Base-by-base conservation (phyloP, 2,888 invertebrate genomes). In the Tetranychus truncatus region DNA sequence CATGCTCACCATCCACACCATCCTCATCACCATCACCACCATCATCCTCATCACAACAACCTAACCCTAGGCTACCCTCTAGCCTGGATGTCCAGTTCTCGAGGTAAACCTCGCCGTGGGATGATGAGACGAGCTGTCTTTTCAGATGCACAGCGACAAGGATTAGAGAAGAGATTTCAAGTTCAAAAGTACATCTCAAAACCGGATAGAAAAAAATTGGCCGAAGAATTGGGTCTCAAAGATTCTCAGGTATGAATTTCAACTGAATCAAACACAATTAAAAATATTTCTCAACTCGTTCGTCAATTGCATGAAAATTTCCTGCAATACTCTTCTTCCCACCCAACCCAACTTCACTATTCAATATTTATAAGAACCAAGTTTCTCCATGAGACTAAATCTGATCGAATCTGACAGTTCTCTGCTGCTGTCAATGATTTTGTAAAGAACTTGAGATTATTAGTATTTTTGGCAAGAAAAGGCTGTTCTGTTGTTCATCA, bases 161-260 rank as follows among this genome's bases (percentile, higher is more conserved):
- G 96, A 0, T 86, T 97, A 79, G 97, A 97, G 84, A 91, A 94
- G 81, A 86, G 94, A 82, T 97, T 97, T 85, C 93, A 94, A 83
- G 89, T 93, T 74, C 96, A 96, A 84, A 96, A 96, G 84, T 97
- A 97, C 85, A 97, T 97, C 83, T 95, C 94, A 82, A 97, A 97
- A 83, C 96, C 96, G 0, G 97, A 97, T 83, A 87, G 97, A 83
- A 96, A 95, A 86, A 95, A 95, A 81, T 85, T 97, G 78, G 96
- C 97, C 0, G 95, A 95, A 82, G 92, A 95, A 83, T 86, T 97
- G 74, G 95, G 95, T 11, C 86, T 97, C 15, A 96, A 96, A 82
- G 96, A 97, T 81, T 95, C 95, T 78, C 96, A 96, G 90, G 96
- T 95, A 81, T 79, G 79, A 71, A 67, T 15, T 67, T n/a, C 20